Conservation (phyloP, 2,888 invertebrate genomes). For the Lasioglossum morio region DNA sequence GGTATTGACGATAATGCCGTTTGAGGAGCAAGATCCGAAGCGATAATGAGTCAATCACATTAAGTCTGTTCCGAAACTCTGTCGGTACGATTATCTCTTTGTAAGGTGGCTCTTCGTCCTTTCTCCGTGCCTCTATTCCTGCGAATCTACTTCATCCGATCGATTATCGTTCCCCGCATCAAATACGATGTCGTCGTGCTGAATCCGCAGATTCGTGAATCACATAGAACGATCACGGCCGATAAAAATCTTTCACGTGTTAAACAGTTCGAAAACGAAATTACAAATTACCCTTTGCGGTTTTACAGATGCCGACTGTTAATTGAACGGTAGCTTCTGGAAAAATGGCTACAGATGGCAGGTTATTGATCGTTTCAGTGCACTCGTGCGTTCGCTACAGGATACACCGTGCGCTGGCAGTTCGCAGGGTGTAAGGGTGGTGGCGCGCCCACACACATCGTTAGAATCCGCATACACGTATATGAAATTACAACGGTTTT, state of each 20-base stretch:
- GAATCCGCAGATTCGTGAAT: background rate
- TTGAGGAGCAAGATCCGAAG: slow-evolving; percentile 44
- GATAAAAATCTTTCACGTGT: background rate
- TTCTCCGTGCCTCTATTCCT: slow-evolving; percentile 7
- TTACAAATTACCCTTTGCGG: background rate
- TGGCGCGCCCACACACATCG: too few species aligned
- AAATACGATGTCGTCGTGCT: background rate
- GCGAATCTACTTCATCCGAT: slow-evolving; percentile 40
- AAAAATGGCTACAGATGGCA: background rate
- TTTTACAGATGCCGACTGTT: background rate
- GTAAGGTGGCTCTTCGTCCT: slow-evolving; percentile 24
- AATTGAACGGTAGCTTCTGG: background rate
- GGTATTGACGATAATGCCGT: slow-evolving; percentile 50
- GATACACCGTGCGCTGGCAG: background rate
- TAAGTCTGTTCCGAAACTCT: slow-evolving; percentile 35
- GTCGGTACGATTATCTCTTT: slow-evolving; percentile 45
- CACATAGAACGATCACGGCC: background rate
- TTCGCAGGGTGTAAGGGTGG: too few species aligned
- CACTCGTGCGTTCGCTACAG: background rate
- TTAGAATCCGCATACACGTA: too few species aligned
- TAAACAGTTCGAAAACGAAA: too few species aligned
- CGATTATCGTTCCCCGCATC: slow-evolving; percentile 37
- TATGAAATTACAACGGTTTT: too few species aligned
- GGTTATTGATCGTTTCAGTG: slow-evolving; percentile 28
- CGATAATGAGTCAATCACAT: slow-evolving; percentile 62